Conservation (phyloP, 2,113 vertebrate genomes). For the Guaruba guarouba region DNA sequence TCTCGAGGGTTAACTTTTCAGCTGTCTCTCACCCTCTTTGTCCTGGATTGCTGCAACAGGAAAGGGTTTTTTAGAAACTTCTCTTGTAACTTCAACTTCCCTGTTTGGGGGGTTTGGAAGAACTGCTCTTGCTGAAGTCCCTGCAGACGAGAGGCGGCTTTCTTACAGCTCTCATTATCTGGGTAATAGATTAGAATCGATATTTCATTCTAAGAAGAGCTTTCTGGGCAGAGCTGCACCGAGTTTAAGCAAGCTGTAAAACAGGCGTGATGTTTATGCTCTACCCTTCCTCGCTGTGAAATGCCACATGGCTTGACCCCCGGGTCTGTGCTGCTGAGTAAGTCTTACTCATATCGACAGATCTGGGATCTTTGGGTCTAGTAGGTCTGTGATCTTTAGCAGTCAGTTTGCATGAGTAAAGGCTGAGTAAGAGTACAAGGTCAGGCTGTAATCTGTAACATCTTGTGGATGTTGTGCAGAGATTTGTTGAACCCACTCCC, state of each 20-base stretch:
- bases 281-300: background rate
- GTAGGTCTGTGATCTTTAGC: background rate
- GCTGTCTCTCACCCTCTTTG: conserved; percentile 47
- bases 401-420: background rate
- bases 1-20: conserved; percentile 63
- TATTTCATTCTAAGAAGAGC: background rate
- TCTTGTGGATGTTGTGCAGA: background rate
- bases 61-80: conserved; percentile 63
- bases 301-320: background rate
- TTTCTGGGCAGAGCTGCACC: background rate
- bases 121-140: background rate
- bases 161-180: background rate
- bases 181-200: background rate
- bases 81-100: conserved; percentile 60
- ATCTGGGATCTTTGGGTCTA: background rate
- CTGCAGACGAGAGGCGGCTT: background rate
- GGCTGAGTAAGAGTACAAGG: conserved; percentile 43
- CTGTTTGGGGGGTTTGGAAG: conserved; percentile 38
- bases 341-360: conserved; percentile 5
- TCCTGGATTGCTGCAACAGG: conserved; percentile 66
- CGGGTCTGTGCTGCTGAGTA: background rate
- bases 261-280: background rate
- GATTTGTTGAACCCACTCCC: background rate
- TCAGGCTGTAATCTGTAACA: background rate
- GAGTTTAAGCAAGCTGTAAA: background rate